phyloP scores from a whole-genome alignment of 1,140 invertebrate species.

The Notospermus geniculatus region DNA sequence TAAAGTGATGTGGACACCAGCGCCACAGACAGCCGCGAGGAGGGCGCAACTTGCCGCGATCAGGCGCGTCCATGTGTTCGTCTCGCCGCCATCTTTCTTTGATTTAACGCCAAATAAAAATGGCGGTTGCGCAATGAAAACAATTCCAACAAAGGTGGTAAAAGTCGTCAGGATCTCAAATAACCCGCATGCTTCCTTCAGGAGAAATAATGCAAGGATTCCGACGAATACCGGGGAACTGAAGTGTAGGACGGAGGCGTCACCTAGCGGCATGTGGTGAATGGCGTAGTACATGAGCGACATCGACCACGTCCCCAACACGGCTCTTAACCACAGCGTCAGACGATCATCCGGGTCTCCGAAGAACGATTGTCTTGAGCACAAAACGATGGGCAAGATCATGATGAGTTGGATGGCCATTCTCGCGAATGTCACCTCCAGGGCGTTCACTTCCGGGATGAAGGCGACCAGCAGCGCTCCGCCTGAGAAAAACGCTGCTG shows the following conservation, averaged over 20 bases:
- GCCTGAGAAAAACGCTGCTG: background rate
- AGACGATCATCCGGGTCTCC: conserved; percentile 2
- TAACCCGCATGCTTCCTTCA: conserved; percentile 2
- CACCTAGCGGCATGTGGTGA: conserved; percentile 10
- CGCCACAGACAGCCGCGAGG: background rate
- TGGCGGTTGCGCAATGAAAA: conserved; percentile 7
- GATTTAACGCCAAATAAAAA: background rate
- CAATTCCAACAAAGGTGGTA: background rate
- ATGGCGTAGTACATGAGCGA: conserved; percentile 1
- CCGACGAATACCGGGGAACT: conserved; percentile 6
- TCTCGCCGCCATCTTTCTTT: background rate
- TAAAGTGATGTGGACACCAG: conserved; percentile 2
- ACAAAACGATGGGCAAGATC: background rate
- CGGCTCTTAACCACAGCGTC: background rate
- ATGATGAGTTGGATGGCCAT: background rate
- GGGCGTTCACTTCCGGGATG: background rate
- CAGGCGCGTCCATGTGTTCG: background rate
- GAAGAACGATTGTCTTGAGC: background rate
- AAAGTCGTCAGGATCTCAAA: background rate
- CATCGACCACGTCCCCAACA: conserved; percentile 5
- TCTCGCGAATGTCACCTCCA: conserved; percentile 2
- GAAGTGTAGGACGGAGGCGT: conserved; percentile 8
- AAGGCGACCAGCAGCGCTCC: background rate
- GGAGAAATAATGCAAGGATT: background rate
- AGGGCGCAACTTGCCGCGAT: background rate